Evolutionary conservation across 2,797 vertebrate species (phyloP), one percentile per base, ranked within the genome.

Genomic region (Centroberyx gerrardi): DNA sequence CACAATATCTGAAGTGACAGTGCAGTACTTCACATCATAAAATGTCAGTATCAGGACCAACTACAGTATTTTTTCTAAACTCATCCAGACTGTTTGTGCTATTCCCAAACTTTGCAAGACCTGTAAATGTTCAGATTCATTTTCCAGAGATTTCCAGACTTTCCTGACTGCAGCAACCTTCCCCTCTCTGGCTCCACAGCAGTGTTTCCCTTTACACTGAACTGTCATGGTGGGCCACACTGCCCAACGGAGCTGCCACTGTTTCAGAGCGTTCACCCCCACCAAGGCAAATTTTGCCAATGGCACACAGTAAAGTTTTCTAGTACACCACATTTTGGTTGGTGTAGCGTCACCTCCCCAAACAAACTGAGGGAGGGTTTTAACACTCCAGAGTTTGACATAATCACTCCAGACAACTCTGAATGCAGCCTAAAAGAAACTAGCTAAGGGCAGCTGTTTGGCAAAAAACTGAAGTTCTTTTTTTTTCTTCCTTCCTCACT

Each of bases 171-270:
- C 6, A 33, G 31, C 3, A 33, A 1, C 31, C 1, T 33, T 33
- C 3, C 31, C 6, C 31, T 33, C 31, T 33, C 31, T n/a, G 31
- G 31, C 3, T 33, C 4, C 31, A 33, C 31, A 33, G 31, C 31
- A 33, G 31, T 6, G 31, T 33, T 33, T 33, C 31, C 31, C 31
- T 6, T 3, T 3, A 33, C 31, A 33, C 31, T 3, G 31, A 33
- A 3, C 6, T 33, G 31, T 33, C 6, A 6, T 4, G 31, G 31
- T 33, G 31, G 31, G 31, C 31, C 31, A 33, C 31, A 4, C 31
- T 3, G 31, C 4, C 56, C 15, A 74, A 74, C 68, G 74, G 31
- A 72, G 67, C 80, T n/a, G 76, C 78, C 82, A 73, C 74, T 55
- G 81, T 53, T 62, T 82, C 68, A 15, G 44, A 68, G 28, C 42